phyloP scores from a whole-genome alignment of 2,797 vertebrate species.

The Acanthurus lineatus region DNA sequence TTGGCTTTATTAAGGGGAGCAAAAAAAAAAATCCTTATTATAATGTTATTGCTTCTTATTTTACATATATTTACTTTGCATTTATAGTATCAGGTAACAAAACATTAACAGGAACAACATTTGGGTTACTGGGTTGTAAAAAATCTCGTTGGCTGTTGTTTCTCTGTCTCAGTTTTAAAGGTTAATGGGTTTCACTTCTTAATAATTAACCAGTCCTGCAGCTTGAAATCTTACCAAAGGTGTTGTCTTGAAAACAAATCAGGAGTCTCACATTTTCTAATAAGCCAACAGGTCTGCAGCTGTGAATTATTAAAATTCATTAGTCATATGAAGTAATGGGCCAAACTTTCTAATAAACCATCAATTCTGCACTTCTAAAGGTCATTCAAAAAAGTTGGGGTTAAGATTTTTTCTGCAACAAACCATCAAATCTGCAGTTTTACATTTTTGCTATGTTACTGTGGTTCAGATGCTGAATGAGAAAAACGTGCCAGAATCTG shows the following conservation, averaged over 20 bases:
- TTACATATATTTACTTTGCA: neutral
- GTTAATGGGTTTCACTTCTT: neutral
- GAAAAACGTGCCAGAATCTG: neutral
- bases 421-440: no score
- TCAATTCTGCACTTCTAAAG: neutral
- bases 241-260: neutral
- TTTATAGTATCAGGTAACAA: neutral
- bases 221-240: neutral
- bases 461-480: neutral
- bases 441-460: neutral
- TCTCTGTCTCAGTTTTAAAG: neutral
- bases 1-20: no score
- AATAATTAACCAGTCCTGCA: neutral
- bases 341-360: no score
- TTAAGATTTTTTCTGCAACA: neutral
- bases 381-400: neutral
- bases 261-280: neutral
- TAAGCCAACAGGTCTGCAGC: neutral
- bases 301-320: neutral
- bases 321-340: no score
- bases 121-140: constrained; percentile 1
- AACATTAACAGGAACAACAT: neutral
- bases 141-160: neutral
- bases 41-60: no score
- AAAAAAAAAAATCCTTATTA: no score